Evolutionary conservation across 2,797 vertebrate genomes (phyloP), one percentile per base, ranked within the genome.

Genomic region (Coreius guichenoti): DNA sequence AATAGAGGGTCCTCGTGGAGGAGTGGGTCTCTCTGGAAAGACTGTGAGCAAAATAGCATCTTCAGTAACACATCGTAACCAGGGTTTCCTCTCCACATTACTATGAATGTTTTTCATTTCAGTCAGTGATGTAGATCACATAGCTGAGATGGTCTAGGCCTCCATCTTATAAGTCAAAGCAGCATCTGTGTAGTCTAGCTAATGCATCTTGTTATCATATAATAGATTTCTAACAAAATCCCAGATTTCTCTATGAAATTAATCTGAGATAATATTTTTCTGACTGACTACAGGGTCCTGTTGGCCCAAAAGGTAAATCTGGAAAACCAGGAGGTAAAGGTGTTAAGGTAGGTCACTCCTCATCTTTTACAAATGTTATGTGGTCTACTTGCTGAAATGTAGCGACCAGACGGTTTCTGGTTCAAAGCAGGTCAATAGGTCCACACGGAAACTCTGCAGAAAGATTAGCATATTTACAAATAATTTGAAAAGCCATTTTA

Each of bases 1-100:
- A 6, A 91, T 95, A 87, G 90, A 92, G 16, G 95, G 95, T 33
- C 93, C 95, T 0, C 91, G 81, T 1, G 95, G 95, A 81, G 94
- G 92, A 89, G 93, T 93, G 8, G 95, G 95, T 9, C 69, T 56
- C 58, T n/a, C 76, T 33, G 95, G 95, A 87, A 90, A 93, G 73
- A 90, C 85, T 78, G 95, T 96, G 90, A 93, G 94, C 89, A 92
- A 72, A 47, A 58, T 14, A 56, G 4, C 9, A 14, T 49, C 19
- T 65, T 65, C 23, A 51, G 6, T 26, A 36, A 83, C 16, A 21
- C 47, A 21, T 70, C 33, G 43, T 11, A n/a, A 29, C 8, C 43
- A 75, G 43, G 29, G 23, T 76, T 49, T 65, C 7, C 61, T 31
- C 47, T 45, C 45, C 31, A 49, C 13, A 29, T 76, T 65, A 51